phyloP scores from a whole-genome alignment of 2,113 vertebrate species.

The Chloropsis cyanopogon region DNA sequence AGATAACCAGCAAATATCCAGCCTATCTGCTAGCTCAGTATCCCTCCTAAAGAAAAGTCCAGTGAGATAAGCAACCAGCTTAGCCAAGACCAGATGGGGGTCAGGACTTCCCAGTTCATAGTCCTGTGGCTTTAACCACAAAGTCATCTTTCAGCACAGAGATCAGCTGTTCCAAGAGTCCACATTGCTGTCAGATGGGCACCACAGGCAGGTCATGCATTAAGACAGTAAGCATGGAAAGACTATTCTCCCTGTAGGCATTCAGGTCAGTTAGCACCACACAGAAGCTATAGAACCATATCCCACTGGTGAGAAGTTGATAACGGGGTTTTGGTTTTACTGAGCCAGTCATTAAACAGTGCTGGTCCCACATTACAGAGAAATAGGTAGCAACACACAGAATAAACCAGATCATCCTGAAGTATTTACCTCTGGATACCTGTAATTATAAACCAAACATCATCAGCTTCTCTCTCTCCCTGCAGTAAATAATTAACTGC shows the following conservation, averaged over 20 bases:
- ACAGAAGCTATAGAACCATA: not conserved
- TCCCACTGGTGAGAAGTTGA: not conserved
- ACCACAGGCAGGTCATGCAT: not conserved
- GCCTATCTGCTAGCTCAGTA: not conserved
- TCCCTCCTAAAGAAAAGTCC: not conserved
- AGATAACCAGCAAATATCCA: not conserved
- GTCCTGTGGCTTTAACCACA: not conserved
- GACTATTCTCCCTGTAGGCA: not conserved
- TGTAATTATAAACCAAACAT: conserved; percentile 15
- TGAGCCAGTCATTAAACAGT: not conserved
- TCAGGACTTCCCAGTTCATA: not conserved
- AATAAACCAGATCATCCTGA: not conserved
- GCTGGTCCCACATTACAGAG: not conserved
- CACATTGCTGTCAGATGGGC: not conserved
- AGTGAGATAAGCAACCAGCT: not conserved
- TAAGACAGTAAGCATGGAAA: not conserved
- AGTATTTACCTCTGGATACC: not conserved
- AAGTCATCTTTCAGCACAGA: not conserved
- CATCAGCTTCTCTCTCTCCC: not conserved
- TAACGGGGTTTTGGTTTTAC: not conserved
- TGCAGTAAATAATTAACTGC: conserved; percentile 47
- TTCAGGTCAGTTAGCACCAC: not conserved
- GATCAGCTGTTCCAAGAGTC: not conserved
- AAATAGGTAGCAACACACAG: not conserved
- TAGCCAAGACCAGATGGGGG: not conserved